A percentile compares a stretch with the other conserved stretches of the same genome.
phyloP scores from a whole-genome alignment of 2,113 vertebrate species.

The Uropsilus gracilis region DNA sequence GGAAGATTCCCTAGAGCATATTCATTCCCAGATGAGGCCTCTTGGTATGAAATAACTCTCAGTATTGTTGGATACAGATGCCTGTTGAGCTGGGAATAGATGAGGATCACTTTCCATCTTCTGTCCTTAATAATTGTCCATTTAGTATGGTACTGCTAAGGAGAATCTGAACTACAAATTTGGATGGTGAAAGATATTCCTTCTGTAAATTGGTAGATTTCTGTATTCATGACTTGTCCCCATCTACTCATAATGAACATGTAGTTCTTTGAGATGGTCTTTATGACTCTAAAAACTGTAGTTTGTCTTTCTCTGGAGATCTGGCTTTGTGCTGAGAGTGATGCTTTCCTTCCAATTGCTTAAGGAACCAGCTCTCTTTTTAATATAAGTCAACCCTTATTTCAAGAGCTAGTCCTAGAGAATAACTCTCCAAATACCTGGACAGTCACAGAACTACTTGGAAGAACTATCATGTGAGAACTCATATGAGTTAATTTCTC shows the following conservation, averaged over 20 bases:
- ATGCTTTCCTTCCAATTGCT: not conserved
- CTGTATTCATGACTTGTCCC: not conserved
- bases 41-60: not conserved
- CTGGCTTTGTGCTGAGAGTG: not conserved
- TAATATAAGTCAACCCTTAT: not conserved
- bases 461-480: not conserved
- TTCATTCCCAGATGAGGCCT: not conserved
- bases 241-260: conserved; percentile 2
- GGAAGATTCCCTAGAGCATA: not conserved
- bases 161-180: conserved; percentile 10
- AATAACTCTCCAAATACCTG: not conserved
- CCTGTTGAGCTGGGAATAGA: not conserved
- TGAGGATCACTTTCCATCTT: not conserved
- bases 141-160: not conserved
- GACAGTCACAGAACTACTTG: not conserved
- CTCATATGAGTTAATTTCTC: not conserved
- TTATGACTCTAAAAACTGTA: not conserved
- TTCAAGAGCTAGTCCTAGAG: not conserved
- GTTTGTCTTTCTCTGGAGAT: not conserved
- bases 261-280: not conserved
- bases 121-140: not conserved
- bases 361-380: not conserved
- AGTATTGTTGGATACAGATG: not conserved
- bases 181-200: not conserved
- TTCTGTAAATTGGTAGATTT: conserved; percentile 34